These are phyloP conservation scores for Cydia splendana DNA, from an alignment of 1,140 invertebrate species.

Conservation along the genomic window DNA sequence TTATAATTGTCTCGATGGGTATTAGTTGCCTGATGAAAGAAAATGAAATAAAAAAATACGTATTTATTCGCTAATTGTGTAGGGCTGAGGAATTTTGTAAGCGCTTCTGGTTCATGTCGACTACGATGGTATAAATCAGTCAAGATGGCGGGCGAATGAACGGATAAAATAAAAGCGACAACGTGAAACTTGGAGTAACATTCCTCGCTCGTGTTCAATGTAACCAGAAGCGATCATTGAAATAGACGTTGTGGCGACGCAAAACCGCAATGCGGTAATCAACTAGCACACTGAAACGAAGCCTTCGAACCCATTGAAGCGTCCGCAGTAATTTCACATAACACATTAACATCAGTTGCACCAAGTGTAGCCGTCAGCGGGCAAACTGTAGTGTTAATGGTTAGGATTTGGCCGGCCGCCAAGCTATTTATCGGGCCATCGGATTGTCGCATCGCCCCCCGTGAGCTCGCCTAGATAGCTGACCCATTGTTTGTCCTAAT, in stretches of 20 bases:
- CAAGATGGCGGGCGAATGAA: conserved; percentile 37
- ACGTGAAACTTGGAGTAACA: not conserved
- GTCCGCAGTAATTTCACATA: conserved; percentile 21
- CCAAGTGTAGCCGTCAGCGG: conserved; percentile 30
- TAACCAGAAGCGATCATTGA: not conserved
- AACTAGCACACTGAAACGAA: not conserved
- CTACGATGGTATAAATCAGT: conserved; percentile 42
- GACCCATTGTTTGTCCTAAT: conserved; percentile 62
- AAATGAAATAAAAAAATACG: too few relatives aligned
- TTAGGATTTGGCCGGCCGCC: conserved; percentile 43
- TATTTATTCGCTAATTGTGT: conserved; percentile 14
- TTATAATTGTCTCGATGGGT: too few relatives aligned
- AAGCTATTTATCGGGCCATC: conserved; percentile 47
- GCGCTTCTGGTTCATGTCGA: conserved; percentile 45
- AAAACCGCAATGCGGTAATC: conserved; percentile 10
- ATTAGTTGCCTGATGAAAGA: too few relatives aligned
- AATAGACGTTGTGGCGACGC: not conserved
- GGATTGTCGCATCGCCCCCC: conserved; percentile 42
- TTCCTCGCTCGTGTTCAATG: not conserved
- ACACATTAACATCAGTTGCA: conserved; percentile 29
- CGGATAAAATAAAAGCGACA: conserved; percentile 6
- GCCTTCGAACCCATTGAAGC: conserved; percentile 5
- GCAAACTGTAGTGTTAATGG: conserved; percentile 28
- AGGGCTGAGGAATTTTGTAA: conserved; percentile 33
- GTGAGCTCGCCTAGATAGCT: conserved; percentile 49